These are phyloP conservation scores for Formica selysi DNA, from an alignment of 1,140 invertebrate species.

Conservation along the genomic window DNA sequence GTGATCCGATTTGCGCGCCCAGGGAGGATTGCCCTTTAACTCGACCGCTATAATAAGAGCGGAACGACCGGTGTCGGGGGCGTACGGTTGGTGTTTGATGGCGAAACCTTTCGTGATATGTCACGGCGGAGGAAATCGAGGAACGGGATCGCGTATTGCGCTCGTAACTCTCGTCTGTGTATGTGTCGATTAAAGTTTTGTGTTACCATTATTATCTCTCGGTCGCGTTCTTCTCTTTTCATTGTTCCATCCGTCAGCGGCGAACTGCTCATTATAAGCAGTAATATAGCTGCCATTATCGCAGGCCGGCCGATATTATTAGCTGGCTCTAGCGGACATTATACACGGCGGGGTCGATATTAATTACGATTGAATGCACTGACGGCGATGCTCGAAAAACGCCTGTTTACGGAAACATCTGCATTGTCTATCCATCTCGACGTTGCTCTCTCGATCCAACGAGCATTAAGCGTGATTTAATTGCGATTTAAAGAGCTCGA, in stretches of 20 bases:
- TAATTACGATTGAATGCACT: slow-evolving; percentile 53
- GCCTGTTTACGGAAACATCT: slow-evolving; percentile 44
- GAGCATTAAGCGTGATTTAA: slow-evolving; percentile 31
- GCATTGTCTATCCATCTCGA: not conserved
- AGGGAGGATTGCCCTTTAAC: slow-evolving; percentile 75
- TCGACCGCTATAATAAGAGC: slow-evolving; percentile 77
- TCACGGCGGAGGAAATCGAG: slow-evolving; percentile 75
- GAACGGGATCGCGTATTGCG: slow-evolving; percentile 66
- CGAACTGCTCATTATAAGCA: slow-evolving; percentile 56
- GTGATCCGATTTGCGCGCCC: slow-evolving; percentile 65
- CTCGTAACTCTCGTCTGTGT: slow-evolving; percentile 47
- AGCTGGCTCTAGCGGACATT: slow-evolving; percentile 6
- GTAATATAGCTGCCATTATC: slow-evolving; percentile 59
- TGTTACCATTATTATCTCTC: slow-evolving; percentile 57
- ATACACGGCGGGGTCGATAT: slow-evolving; percentile 25
- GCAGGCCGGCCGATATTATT: slow-evolving; percentile 15
- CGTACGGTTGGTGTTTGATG: slow-evolving; percentile 74
- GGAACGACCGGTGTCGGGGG: slow-evolving; percentile 62
- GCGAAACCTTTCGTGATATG: slow-evolving; percentile 83
- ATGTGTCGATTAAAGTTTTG: slow-evolving; percentile 49
- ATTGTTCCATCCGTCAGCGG: slow-evolving; percentile 27
- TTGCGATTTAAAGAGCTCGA: slow-evolving; percentile 20
- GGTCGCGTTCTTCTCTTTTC: slow-evolving; percentile 15
- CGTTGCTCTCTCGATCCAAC: not conserved
- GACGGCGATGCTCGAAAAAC: slow-evolving; percentile 39